Conservation (phyloP, 1,140 invertebrate species). For the Rhysida immarginata region DNA sequence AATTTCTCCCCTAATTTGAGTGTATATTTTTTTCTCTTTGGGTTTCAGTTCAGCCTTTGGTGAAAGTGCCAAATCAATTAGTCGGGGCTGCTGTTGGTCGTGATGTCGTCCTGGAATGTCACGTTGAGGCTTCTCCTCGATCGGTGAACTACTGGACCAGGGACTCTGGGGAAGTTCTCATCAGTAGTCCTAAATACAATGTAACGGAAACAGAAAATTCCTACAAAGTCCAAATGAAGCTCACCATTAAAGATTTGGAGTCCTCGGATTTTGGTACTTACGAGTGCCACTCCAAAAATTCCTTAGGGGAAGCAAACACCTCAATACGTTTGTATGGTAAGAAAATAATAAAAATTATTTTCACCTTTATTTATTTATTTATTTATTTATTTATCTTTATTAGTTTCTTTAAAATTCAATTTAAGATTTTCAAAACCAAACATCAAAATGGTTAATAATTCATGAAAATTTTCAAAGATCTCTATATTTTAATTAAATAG, state of each 20-base stretch:
- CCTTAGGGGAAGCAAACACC: slow-evolving; percentile 73
- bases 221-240: slow-evolving; percentile 66
- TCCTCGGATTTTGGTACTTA: slow-evolving; percentile 68
- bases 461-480: no score
- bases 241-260: slow-evolving; percentile 62
- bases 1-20: no score
- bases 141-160: slow-evolving; percentile 77
- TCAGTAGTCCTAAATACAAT: slow-evolving; percentile 61
- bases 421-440: no score
- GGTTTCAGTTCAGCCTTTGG: slow-evolving; percentile 70
- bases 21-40: no score
- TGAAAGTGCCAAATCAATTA: slow-evolving; percentile 75
- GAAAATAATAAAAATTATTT: no score
- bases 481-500: no score
- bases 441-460: no score
- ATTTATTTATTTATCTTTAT: no score
- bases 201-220: slow-evolving; percentile 39
- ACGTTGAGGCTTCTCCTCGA: slow-evolving; percentile 73
- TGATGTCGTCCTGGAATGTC: slow-evolving; percentile 73
- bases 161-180: slow-evolving; percentile 63
- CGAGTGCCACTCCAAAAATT: slow-evolving; percentile 82
- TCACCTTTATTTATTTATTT: no score
- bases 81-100: slow-evolving; percentile 68
- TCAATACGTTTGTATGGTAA: slow-evolving; percentile 77
- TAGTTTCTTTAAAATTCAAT: no score